These are phyloP conservation scores for Zophobas morio DNA, from an alignment of 1,140 invertebrate species.

Conservation along the genomic window DNA sequence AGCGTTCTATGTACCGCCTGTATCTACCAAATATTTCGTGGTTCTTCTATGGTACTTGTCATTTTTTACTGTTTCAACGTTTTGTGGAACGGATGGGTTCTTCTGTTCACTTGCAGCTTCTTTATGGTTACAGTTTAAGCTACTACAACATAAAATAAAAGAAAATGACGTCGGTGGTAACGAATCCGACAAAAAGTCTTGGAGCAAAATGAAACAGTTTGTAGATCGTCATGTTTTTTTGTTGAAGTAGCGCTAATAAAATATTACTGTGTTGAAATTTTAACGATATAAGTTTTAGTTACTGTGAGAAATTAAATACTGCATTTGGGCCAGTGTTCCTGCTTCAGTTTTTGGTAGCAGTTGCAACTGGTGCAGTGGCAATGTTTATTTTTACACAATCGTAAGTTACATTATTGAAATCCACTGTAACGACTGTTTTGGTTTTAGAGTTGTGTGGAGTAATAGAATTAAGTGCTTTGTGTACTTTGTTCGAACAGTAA, in stretches of 20 bases:
- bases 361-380: not conserved
- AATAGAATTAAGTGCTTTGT: not conserved
- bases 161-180: not conserved
- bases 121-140: not conserved
- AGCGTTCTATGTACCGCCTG: not conserved
- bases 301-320: not conserved
- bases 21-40: not conserved
- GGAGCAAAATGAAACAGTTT: too few relatives aligned
- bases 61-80: not conserved
- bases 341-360: not conserved
- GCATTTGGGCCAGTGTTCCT: not conserved
- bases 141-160: not conserved
- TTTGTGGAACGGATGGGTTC: not conserved
- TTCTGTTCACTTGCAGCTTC: not conserved
- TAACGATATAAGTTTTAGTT: not conserved
- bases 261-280: not conserved
- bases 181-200: too few relatives aligned
- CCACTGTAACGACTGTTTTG: too few relatives aligned
- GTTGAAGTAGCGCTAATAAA: too few relatives aligned
- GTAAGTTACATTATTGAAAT: not conserved
- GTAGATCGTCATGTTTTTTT: too few relatives aligned
- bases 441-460: not conserved
- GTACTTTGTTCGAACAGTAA: not conserved
- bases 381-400: not conserved
- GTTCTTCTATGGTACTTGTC: not conserved